Evolutionary conservation across 2,113 vertebrate genomes (phyloP), one percentile per base, ranked within the genome.

Genomic region (Hippolais icterina): DNA sequence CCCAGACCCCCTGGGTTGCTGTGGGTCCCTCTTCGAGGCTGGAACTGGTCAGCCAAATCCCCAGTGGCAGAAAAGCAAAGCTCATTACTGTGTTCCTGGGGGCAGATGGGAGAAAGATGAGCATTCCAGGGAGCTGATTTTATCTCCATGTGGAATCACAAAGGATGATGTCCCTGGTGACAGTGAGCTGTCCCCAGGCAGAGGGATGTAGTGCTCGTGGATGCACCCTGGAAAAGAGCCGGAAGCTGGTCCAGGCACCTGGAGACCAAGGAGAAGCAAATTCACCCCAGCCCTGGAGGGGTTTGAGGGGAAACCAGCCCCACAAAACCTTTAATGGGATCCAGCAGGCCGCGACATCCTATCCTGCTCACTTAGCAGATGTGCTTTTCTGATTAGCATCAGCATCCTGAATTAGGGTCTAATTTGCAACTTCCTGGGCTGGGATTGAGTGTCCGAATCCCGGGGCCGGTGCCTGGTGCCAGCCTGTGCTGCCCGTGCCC

Each of bases 1-100:
- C 47, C n/a, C 21, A 18, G 27, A 22, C 37, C 10, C 23, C n/a
- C 37, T 70, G 41, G 21, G 18, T 5, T 39, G 47, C 98, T 98
- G 35, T 98, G 98, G 42, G 98, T 98, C 53, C 97, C 98, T n/a
- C 79, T 98, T 87, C 98, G 98, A 78, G 97, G 98, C 35, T 98
- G 98, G 97, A 97, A 98, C 87, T 95, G 92, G 41, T 29, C 46
- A 98, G 97, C 78, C 49, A 69, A 31, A 64, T 97, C 59, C 98
- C 98, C 1, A 19, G 33, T 39, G 39, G 47, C 22, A 8, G 27
- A 35, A 46, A 10, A 69, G 6, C 21, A 70, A 21, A 78, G 71
- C 65, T 78, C 61, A 7, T 35, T 13, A 2, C 12, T 0, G 0
- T 0, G 2, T 24, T 66, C 31, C 54, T 23, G 15, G 33, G 59